Conservation (phyloP, 2,113 vertebrate species). For the Desmodus rotundus region DNA sequence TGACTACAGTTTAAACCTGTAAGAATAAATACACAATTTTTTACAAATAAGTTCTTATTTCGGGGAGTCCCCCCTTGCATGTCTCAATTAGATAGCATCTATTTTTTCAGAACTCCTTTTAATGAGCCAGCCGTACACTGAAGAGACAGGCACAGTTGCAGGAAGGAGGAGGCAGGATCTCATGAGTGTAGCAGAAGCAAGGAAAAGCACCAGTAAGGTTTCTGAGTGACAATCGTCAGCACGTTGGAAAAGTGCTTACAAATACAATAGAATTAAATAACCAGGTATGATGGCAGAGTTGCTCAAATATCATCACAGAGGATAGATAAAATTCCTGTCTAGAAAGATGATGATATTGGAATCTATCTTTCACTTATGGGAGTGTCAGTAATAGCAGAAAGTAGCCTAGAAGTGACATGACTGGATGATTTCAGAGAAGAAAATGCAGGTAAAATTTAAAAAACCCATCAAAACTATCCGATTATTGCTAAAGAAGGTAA, state of each 20-base stretch:
- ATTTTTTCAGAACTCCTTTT: background rate
- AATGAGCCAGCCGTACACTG: background rate
- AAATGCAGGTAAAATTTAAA: background rate
- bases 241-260: conserved; percentile 63
- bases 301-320: conserved; percentile 51
- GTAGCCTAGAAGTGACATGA: conserved; percentile 36
- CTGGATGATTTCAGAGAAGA: conserved; percentile 30
- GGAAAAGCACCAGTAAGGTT: conserved; percentile 33
- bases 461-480: background rate
- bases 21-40: no score
- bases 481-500: conserved; percentile 10
- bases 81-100: background rate
- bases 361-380: conserved; percentile 37
- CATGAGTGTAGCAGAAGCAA: conserved; percentile 33
- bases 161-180: background rate
- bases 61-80: no score
- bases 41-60: no score
- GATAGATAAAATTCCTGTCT: conserved; percentile 40
- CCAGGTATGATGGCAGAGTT: conserved; percentile 21
- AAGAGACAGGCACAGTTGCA: background rate
- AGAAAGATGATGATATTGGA: conserved; percentile 49
- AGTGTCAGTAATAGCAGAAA: conserved; percentile 34
- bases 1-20: no score
- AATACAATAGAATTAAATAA: conserved; percentile 55
- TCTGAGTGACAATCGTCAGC: conserved; percentile 61